A percentile compares a stretch with the other conserved stretches of the same genome.
These are phyloP conservation scores for Oryzaephilus surinamensis DNA, from an alignment of 1,140 invertebrate species.

Conservation along the genomic window DNA sequence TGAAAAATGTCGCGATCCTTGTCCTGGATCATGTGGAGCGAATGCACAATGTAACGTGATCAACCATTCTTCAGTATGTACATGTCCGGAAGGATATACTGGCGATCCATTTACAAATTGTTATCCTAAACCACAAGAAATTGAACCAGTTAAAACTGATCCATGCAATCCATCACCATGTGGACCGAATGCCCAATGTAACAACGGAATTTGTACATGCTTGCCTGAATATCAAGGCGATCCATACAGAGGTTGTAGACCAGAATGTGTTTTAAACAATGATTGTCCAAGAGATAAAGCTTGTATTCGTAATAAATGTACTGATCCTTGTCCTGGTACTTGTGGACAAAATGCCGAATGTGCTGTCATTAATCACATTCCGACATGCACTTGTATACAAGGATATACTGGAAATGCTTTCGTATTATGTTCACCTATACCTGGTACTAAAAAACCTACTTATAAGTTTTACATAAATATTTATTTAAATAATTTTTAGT, in stretches of 20 bases:
- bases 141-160: constrained; percentile 37
- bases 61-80: constrained; percentile 58
- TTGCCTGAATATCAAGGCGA: constrained; percentile 50
- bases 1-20: constrained; percentile 61
- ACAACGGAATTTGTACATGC: constrained; percentile 49
- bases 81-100: constrained; percentile 52
- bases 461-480: not conserved
- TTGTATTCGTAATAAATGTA: constrained; percentile 63
- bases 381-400: constrained; percentile 56
- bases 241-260: constrained; percentile 50
- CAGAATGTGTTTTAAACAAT: constrained; percentile 52
- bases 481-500: not conserved
- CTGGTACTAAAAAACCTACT: constrained; percentile 42
- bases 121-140: constrained; percentile 33
- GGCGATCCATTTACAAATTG: constrained; percentile 58
- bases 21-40: constrained; percentile 56
- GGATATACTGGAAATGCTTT: constrained; percentile 63
- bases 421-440: constrained; percentile 49
- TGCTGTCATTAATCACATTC: constrained; percentile 58
- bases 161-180: constrained; percentile 63
- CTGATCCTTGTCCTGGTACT: constrained; percentile 60
- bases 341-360: constrained; percentile 62
- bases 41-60: constrained; percentile 53
- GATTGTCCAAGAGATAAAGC: constrained; percentile 54
- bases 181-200: constrained; percentile 60